A percentile compares a stretch with the other conserved stretches of the same genome.
Conservation (phyloP, 2,888 invertebrate genomes). For the Plagodis dolabraria region DNA sequence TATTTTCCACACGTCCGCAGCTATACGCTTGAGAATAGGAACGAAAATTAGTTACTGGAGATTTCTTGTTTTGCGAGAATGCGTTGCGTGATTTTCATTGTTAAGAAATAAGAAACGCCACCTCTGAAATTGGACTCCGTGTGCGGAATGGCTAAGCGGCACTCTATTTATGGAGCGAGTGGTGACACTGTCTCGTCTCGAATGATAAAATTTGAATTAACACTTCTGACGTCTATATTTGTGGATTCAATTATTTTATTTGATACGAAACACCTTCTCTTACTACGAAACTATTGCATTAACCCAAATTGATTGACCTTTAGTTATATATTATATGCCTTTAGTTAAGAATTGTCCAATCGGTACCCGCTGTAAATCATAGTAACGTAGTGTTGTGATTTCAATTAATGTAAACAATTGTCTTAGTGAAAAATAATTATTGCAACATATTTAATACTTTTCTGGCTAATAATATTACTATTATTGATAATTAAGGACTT, state of each 20-base stretch:
- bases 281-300: no score
- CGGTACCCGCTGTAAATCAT: no score
- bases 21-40: conserved; percentile 79
- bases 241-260: background rate
- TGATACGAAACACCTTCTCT: background rate
- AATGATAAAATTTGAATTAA: conserved; percentile 25
- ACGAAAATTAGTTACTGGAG: conserved; percentile 83
- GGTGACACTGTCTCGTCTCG: conserved; percentile 36
- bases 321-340: no score
- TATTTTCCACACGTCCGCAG: conserved; percentile 83
- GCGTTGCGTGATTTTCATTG: conserved; percentile 82
- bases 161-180: conserved; percentile 38
- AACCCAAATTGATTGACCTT: no score
- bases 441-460: no score
- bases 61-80: conserved; percentile 77
- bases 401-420: no score
- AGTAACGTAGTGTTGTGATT: no score
- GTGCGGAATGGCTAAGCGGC: conserved; percentile 67
- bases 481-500: no score
- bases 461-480: no score
- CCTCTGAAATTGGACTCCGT: conserved; percentile 79
- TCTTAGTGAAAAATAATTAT: no score
- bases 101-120: conserved; percentile 78
- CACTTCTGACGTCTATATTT: conserved; percentile 5
- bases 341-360: no score